Percentiles rank a stretch among this genome's conserved stretches.
Evolutionary conservation across 1,140 invertebrate genomes (phyloP).

Genomic region (Lepidurus packardi): DNA sequence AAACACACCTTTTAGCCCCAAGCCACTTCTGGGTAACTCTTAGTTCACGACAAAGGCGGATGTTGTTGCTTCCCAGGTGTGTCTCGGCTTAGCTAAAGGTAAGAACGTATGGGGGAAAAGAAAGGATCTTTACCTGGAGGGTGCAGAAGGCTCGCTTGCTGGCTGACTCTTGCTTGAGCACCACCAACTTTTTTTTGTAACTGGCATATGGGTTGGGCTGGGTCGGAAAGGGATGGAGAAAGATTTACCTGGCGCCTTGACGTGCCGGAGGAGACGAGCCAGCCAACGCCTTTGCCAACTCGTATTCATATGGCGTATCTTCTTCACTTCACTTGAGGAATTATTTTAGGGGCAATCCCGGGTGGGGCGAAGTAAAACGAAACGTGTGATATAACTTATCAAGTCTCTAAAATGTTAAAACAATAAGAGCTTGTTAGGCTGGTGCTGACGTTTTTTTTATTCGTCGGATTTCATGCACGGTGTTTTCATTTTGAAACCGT

Average conservation of each 20-base stretch:
- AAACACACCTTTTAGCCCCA: neutral
- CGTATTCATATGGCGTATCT: conserved; percentile 18
- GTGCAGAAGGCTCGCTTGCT: neutral
- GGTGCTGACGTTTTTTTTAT: too few species aligned
- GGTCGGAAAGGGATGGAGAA: conserved; percentile 2
- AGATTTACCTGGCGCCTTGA: conserved; percentile 16
- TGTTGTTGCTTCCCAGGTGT: conserved; percentile 10
- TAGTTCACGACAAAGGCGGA: neutral
- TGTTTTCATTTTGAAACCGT: too few species aligned
- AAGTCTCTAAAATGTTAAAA: neutral
- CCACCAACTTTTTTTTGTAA: neutral
- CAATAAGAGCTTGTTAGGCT: neutral
- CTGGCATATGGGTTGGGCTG: conserved; percentile 9
- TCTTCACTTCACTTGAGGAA: neutral
- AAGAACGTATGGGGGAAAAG: neutral
- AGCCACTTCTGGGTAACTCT: neutral
- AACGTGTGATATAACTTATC: neutral
- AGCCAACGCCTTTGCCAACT: neutral
- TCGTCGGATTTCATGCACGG: too few species aligned
- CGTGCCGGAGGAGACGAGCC: conserved; percentile 19
- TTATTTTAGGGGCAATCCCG: neutral
- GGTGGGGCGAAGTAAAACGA: neutral
- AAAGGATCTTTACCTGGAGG: conserved; percentile 21
- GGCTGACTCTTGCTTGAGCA: neutral
- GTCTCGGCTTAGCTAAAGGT: neutral